Conservation (phyloP, 2,113 vertebrate species). For the Upupa epops region DNA sequence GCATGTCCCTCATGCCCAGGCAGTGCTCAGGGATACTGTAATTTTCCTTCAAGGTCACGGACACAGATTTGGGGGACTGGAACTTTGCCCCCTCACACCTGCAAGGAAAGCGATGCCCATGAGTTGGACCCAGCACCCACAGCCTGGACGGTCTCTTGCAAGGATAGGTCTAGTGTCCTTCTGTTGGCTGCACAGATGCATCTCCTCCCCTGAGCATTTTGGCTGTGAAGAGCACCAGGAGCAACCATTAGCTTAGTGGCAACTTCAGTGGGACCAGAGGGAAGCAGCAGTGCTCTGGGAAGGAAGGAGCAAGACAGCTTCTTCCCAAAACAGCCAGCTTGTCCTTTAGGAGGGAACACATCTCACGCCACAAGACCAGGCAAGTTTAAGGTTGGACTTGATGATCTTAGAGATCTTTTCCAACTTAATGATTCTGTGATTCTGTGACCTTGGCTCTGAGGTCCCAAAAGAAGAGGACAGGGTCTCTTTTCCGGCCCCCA, state of each 20-base stretch:
- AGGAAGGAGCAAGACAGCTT: background rate
- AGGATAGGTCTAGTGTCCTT: background rate
- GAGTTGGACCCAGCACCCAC: background rate
- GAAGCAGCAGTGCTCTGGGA: background rate
- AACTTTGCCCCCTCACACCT: constrained; percentile 20
- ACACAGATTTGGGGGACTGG: background rate
- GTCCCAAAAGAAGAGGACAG: background rate
- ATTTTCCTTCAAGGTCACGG: constrained; percentile 24
- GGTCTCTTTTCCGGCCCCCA: background rate
- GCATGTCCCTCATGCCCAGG: constrained; percentile 57
- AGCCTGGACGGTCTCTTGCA: background rate
- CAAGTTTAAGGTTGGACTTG: background rate
- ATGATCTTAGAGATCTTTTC: too few relatives aligned
- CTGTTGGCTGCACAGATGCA: background rate
- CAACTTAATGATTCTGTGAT: too few relatives aligned
- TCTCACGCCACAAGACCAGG: background rate
- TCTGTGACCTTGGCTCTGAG: background rate
- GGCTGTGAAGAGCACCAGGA: background rate
- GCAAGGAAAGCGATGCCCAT: background rate
- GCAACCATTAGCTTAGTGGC: background rate
- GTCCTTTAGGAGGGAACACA: background rate
- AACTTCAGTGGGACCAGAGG: background rate
- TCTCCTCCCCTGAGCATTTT: background rate
- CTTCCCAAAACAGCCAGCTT: background rate
- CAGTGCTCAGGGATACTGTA: constrained; percentile 51